Evolutionary conservation across 2,113 vertebrate species (phyloP), one percentile per base, ranked within the genome.

Genomic region (Gyps fulvus): DNA sequence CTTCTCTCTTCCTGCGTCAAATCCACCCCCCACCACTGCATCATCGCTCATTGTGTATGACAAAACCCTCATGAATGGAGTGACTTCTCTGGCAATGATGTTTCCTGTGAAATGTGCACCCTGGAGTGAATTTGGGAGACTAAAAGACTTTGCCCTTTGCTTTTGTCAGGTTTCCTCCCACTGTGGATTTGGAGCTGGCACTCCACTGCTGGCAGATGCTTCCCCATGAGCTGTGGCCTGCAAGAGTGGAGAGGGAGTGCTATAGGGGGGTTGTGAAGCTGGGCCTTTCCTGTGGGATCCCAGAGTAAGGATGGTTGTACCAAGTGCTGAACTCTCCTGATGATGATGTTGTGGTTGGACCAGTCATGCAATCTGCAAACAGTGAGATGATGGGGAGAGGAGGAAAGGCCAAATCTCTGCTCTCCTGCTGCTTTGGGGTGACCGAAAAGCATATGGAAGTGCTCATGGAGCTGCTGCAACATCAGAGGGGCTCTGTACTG

Each of bases 1-100:
- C 73, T 76, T 59, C 91, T 67, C 87, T 55, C 87, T 85, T 57
- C 72, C 84, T 97, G 95, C 87, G 52, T 96, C 95, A 97, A 90
- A 89, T 55, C 91, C 81, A 0, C 91, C 94, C 95, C 93, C 84
- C 52, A 52, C 13, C 69, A 22, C 91, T 79, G 94, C 95, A 93
- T 94, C 95, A 91, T 84, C 4, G 3, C 65, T 82, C 9, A 4
- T 22, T 73, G 87, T 93, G 84, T 91, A 93, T 96, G 94, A 96
- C 81, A 95, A 91, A 84, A 65, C 95, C 57, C 38, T 82, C 43
- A 71, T 93, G 94, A 95, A 92, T 15, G 43, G 81, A 95, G 25
- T 50, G 65, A 94, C 89, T 96, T 67, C 87, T 43, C 87, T 36
- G 49, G 47, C 70, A 65, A 19, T 95, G 93, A 96, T 23, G 16